Evolutionary conservation across 2,797 vertebrate species (phyloP).

Genomic region (Melanotaenia maccullochi): DNA sequence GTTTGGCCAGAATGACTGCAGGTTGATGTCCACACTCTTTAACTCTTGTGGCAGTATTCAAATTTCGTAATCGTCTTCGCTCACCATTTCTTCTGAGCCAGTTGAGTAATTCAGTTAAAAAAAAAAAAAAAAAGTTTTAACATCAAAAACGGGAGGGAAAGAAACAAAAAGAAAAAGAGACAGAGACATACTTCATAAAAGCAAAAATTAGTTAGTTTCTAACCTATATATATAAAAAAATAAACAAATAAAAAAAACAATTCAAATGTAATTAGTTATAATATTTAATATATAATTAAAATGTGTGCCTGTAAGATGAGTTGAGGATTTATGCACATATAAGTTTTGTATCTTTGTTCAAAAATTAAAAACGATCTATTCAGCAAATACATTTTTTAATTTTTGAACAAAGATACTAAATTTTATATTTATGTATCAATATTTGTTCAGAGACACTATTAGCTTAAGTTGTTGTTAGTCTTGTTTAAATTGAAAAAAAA

Average conservation of each 20-base stretch:
- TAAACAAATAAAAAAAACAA: not conserved
- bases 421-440: not conserved
- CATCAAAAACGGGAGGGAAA: not conserved
- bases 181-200: too few relatives aligned
- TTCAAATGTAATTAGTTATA: not conserved
- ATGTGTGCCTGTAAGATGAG: too few relatives aligned
- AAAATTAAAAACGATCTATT: too few relatives aligned
- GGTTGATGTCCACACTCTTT: conserved; percentile 83
- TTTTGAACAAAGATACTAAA: too few relatives aligned
- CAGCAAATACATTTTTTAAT: too few relatives aligned
- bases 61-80: conserved; percentile 73
- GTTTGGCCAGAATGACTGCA: conserved; percentile 84
- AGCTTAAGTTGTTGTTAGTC: not conserved
- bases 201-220: not conserved
- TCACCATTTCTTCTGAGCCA: conserved; percentile 58
- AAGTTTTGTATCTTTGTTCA: too few relatives aligned
- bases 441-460: not conserved
- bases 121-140: conserved; percentile 28
- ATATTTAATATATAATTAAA: not conserved
- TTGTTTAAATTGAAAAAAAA: not conserved
- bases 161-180: not conserved
- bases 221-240: not conserved
- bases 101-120: conserved; percentile 66
- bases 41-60: conserved; percentile 65
- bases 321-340: too few relatives aligned